Conservation (phyloP, 1,140 invertebrate species). For the Diuraphis noxia region DNA sequence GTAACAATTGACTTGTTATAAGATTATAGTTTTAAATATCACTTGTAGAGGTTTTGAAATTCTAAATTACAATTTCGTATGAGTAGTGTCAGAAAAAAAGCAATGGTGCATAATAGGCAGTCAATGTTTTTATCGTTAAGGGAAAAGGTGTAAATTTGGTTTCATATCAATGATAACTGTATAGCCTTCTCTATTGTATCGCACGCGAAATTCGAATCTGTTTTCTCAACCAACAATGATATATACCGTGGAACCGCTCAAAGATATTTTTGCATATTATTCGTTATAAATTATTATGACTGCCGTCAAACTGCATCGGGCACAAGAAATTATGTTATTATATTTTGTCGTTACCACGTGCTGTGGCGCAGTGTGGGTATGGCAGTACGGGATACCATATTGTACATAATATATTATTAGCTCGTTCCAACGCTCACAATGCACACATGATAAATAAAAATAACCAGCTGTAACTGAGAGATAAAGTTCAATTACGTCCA, state of each 20-base stretch:
- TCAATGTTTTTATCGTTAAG: too few species aligned
- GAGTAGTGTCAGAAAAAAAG: too few species aligned
- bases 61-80: too few species aligned
- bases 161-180: neutral
- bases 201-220: neutral
- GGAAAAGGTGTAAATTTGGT: too few species aligned
- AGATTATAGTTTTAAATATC: too few species aligned
- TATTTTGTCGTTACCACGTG: neutral
- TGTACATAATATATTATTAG: neutral
- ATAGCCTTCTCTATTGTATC: neutral
- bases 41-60: too few species aligned
- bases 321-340: neutral
- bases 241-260: neutral
- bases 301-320: neutral
- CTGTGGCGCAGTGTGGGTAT: neutral
- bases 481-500: neutral
- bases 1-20: too few species aligned
- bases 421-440: neutral
- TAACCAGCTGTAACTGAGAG: constrained; percentile 17
- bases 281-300: neutral
- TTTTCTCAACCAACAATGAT: neutral
- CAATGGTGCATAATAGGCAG: too few species aligned
- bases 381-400: neutral
- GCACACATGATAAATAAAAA: constrained; percentile 16
- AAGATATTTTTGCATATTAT: neutral